Base-by-base conservation (phyloP, 2,888 invertebrate species). In the Nomada fucata region DNA sequence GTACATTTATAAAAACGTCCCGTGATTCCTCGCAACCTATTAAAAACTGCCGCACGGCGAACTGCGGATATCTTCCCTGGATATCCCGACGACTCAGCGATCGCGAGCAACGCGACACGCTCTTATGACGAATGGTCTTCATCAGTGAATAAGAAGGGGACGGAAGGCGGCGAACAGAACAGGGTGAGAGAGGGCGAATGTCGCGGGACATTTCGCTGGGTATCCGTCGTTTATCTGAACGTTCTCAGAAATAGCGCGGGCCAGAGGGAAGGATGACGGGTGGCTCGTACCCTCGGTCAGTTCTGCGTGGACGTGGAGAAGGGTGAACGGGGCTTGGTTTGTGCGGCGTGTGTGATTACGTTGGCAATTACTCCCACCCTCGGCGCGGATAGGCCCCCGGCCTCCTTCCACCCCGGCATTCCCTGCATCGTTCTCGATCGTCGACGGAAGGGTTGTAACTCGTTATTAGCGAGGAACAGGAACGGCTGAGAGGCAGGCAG, bases 311-410 rank as follows among this genome's bases (percentile, higher is more conserved):
- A 79, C 79, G 74, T 72, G 71, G 77, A 70, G 57, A 70, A 82
- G 76, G 84, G 71, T 57, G 87, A 64, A 71, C 74, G 82, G 86
- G 47, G 87, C 74, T 81, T 63, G 89, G 91, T 91, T 91, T 91
- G 90, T 92, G 90, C 90, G 90, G 88, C 90, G 91, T 92, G 91
- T 92, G 91, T 92, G 92, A 92, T 92, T 92, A 91, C 91, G 92
- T 92, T 91, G 91, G 92, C 92, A 93, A 93, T 92, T 92, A 93
- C 92, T 90, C 89, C 91, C 90, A 89, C 89, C 86, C 87, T n/a
- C 11, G 68, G 67, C 75, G 79, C 70, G 69, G 79, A 79, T 80
- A 85, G 84, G 86, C 86, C 65, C 63, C 76, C 52, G 53, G 63
- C 67, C 79, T 81, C 82, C 84, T 84, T 84, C 86, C n/a, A 79